Percentiles rank a stretch among this genome's conserved stretches.
Evolutionary conservation across 1,140 invertebrate genomes (phyloP).

Genomic region (Notospermus geniculatus): DNA sequence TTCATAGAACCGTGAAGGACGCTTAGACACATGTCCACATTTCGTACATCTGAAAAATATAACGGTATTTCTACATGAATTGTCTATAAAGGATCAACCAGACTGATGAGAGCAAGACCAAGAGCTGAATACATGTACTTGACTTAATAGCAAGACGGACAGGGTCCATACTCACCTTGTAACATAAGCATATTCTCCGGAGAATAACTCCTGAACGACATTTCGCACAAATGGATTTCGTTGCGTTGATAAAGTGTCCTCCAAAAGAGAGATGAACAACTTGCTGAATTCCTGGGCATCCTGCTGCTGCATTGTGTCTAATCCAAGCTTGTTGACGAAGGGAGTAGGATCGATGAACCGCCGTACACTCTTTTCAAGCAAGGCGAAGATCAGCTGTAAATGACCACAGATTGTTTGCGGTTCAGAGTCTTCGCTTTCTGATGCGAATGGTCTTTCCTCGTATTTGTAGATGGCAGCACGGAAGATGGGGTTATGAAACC

Average conservation of each 20-base stretch:
- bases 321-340: conserved; percentile 64
- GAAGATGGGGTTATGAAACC: conserved; percentile 70
- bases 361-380: conserved; percentile 64
- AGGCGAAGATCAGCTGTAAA: conserved; percentile 68
- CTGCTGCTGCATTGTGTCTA: conserved; percentile 65
- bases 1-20: conserved; percentile 67
- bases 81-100: too few relatives aligned
- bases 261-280: conserved; percentile 66
- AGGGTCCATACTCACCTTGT: conserved; percentile 58
- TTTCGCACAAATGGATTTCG: conserved; percentile 49
- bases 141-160: too few relatives aligned
- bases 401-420: conserved; percentile 61
- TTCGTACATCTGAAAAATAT: conserved; percentile 60
- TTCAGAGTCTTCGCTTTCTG: conserved; percentile 1
- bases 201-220: conserved; percentile 64
- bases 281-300: conserved; percentile 76
- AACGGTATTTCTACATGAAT: too few relatives aligned
- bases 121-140: too few relatives aligned
- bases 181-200: conserved; percentile 67
- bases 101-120: too few relatives aligned
- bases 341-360: conserved; percentile 65
- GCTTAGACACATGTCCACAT: conserved; percentile 63
- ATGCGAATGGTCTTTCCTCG: conserved; percentile 55
- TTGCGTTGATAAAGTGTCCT: conserved; percentile 31
- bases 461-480: conserved; percentile 67